phyloP scores from a whole-genome alignment of 2,113 vertebrate species.

The Cryptotis parvus region DNA sequence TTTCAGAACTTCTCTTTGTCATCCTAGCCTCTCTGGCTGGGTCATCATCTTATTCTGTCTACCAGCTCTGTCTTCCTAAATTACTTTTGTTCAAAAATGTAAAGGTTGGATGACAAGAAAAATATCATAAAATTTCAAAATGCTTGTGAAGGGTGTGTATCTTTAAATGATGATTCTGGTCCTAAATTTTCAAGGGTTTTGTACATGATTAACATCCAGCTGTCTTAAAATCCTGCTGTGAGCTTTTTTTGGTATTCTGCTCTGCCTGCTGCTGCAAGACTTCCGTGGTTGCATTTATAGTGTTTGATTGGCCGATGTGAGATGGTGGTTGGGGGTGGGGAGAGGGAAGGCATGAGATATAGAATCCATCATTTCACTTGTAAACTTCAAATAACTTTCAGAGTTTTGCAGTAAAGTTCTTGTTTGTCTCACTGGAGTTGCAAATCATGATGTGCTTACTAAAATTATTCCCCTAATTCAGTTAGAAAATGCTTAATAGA shows the following conservation, averaged over 20 bases:
- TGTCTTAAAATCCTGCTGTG: slow-evolving; percentile 75
- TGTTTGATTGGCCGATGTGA: slow-evolving; percentile 48
- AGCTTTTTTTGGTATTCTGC: slow-evolving; percentile 78
- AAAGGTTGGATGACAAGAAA: slow-evolving; percentile 60
- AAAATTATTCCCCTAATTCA: slow-evolving; percentile 58
- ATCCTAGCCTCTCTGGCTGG: neutral
- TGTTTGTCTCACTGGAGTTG: slow-evolving; percentile 65
- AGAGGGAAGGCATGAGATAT: slow-evolving; percentile 64
- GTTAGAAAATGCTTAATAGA: slow-evolving; percentile 63
- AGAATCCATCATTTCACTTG: slow-evolving; percentile 70
- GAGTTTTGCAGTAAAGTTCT: slow-evolving; percentile 67
- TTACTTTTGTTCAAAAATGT: slow-evolving; percentile 13
- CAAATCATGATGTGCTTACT: slow-evolving; percentile 55
- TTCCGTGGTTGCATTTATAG: slow-evolving; percentile 65
- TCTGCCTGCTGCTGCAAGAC: neutral
- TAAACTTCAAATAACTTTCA: slow-evolving; percentile 72
- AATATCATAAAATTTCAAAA: slow-evolving; percentile 66
- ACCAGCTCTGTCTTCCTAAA: neutral
- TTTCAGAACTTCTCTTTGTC: neutral
- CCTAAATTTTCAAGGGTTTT: slow-evolving; percentile 80
- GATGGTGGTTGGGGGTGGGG: too few relatives aligned
- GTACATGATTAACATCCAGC: slow-evolving; percentile 75
- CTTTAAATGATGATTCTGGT: slow-evolving; percentile 78
- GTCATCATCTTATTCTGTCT: neutral
- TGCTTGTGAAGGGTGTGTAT: slow-evolving; percentile 54